These are phyloP conservation scores for Phoxinus dragarum DNA, from an alignment of 2,797 vertebrate species.

Conservation along the genomic window DNA sequence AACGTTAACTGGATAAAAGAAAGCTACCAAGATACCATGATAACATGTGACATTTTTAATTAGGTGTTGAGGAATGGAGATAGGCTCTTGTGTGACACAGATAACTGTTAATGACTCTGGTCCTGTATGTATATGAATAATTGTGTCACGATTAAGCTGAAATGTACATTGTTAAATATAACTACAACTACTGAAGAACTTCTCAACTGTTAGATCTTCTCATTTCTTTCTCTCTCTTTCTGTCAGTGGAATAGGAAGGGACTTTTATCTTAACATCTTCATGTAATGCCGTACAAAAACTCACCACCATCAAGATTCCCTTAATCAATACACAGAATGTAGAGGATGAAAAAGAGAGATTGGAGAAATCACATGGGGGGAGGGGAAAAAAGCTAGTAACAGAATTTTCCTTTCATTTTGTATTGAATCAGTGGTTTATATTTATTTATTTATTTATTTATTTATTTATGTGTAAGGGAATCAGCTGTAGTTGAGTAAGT, in stretches of 20 bases:
- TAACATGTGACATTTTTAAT: neutral
- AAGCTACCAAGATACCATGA: neutral
- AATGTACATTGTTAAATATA: neutral
- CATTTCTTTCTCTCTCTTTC: neutral
- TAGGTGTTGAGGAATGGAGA: neutral
- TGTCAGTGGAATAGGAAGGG: slow-evolving; percentile 50
- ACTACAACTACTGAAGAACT: neutral
- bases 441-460: neutral
- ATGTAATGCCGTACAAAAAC: slow-evolving; percentile 80
- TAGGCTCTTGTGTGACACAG: neutral
- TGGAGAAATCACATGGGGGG: slow-evolving; percentile 36
- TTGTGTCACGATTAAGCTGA: neutral
- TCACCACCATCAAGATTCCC: slow-evolving; percentile 82
- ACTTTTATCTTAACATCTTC: slow-evolving; percentile 84
- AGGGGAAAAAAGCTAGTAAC: neutral
- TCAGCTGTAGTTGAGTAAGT: neutral
- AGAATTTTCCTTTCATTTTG: neutral
- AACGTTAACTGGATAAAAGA: neutral
- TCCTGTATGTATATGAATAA: too few species aligned
- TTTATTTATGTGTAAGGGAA: neutral
- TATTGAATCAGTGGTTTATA: neutral
- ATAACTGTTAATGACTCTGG: neutral
- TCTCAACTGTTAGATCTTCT: neutral
- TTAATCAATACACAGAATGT: slow-evolving; percentile 88
- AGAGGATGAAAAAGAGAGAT: slow-evolving; percentile 28